Conservation (phyloP, 2,113 vertebrate species). For the Ammodytes marinus region DNA sequence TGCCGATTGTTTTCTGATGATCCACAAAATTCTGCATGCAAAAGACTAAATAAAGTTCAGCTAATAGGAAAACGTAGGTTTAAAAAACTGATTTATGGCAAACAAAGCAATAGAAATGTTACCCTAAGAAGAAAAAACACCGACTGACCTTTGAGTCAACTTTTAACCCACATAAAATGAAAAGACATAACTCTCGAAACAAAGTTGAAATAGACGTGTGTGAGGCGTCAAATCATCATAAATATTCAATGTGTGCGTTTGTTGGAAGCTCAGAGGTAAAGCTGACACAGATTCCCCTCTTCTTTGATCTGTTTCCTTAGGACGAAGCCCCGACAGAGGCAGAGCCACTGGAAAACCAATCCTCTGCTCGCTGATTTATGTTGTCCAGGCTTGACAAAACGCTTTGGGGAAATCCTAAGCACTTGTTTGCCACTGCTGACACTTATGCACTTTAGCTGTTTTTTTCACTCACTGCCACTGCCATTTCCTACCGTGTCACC, state of each 20-base stretch:
- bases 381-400: neutral
- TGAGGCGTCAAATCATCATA: neutral
- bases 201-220: too few species aligned
- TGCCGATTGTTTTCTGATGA: too few species aligned
- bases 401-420: neutral
- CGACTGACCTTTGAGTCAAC: neutral
- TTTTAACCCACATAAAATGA: neutral
- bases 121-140: neutral
- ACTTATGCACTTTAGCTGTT: slow-evolving; percentile 24
- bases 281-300: slow-evolving; percentile 13
- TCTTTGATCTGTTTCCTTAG: slow-evolving; percentile 28
- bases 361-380: neutral
- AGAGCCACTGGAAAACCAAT: neutral
- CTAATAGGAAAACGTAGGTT: neutral
- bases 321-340: neutral
- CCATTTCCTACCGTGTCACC: too few species aligned
- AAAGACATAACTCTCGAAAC: neutral
- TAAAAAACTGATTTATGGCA: neutral
- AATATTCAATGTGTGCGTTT: neutral
- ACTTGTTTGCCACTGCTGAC: neutral
- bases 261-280: slow-evolving; percentile 37
- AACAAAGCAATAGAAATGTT: neutral
- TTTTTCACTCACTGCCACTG: too few species aligned
- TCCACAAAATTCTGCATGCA: neutral
- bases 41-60: neutral